A percentile compares a stretch with the other conserved stretches of the same genome.
Evolutionary conservation across 2,797 vertebrate species (phyloP).

Genomic region (Aplochiton taeniatus): DNA sequence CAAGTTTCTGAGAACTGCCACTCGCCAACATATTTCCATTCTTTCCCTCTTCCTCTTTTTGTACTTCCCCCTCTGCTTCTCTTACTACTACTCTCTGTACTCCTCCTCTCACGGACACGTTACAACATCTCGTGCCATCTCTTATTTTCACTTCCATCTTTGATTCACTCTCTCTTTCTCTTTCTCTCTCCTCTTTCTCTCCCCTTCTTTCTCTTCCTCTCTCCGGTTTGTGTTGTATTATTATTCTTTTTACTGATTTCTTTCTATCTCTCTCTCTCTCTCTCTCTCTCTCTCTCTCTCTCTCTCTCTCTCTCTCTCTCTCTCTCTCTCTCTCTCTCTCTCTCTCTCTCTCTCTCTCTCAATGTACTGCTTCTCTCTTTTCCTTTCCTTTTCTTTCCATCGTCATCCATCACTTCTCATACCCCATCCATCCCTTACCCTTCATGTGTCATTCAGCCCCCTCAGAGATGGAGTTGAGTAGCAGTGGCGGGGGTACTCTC

Average conservation of each 20-base stretch:
- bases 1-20: constrained; percentile 24
- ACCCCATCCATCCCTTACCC: neutral
- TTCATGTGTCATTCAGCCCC: constrained; percentile 49
- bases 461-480: constrained; percentile 57
- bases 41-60: constrained; percentile 10
- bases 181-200: neutral
- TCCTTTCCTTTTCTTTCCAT: neutral
- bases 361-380: neutral
- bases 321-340: neutral
- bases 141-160: neutral
- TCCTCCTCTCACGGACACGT: neutral
- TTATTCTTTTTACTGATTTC: neutral
- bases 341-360: neutral
- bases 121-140: neutral
- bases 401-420: constrained; percentile 1
- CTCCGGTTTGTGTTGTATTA: neutral
- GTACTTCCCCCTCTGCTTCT: constrained; percentile 16
- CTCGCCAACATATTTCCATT: constrained; percentile 4
- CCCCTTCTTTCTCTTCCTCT: neutral
- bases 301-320: neutral
- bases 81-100: constrained; percentile 17
- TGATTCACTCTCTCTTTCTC: neutral
- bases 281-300: neutral
- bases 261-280: neutral
- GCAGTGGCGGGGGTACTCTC: constrained; percentile 39